Base-by-base conservation (phyloP, 2,888 invertebrate genomes). In the Cabera pusaria region DNA sequence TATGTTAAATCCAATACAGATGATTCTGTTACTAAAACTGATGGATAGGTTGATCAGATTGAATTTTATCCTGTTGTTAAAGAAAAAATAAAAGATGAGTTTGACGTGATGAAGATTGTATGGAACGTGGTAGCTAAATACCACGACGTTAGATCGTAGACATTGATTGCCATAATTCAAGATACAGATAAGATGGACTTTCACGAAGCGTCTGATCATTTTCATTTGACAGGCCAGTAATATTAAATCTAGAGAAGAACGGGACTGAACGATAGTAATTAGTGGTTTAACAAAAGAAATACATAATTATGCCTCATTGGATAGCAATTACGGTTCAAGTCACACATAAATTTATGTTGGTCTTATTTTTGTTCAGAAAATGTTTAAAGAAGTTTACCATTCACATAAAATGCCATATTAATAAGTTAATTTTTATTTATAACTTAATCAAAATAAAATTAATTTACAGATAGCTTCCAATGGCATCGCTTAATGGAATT, bases 141-240 rank as follows among this genome's bases (percentile, higher is more conserved):
- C 57, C 52, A 59, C 53, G 60, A 57, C 47, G 37, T 63, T 53
- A 69, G 67, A 71, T 69, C 58, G 44, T 38, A 67, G 67, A 69
- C 67, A 50, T 50, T 63, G 72, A 72, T 71, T 65, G 60, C 57
- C 48, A 65, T 64, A 64, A 63, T 59, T 61, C 47, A 49, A 66
- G 64, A 66, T 64, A 54, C 29, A 59, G 65, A 61, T 65, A 63
- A 59, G 48, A 49, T 34, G 26, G 45, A 60, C 72, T 74, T 72
- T 73, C 73, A 64, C 62, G 54, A 56, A n/a, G 28, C 44, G 57
- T 53, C 59, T 58, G 40, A 44, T 46, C n/a, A 52, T 49, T 72
- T 63, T 69, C 45, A 56, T 67, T 58, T 49, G 52, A 59, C 62
- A 63, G 55, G 23, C 48, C 25, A 49, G 51, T 56, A 57, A 54